Base-by-base conservation (phyloP, 2,888 invertebrate species). In the Odontocerum albicorne region DNA sequence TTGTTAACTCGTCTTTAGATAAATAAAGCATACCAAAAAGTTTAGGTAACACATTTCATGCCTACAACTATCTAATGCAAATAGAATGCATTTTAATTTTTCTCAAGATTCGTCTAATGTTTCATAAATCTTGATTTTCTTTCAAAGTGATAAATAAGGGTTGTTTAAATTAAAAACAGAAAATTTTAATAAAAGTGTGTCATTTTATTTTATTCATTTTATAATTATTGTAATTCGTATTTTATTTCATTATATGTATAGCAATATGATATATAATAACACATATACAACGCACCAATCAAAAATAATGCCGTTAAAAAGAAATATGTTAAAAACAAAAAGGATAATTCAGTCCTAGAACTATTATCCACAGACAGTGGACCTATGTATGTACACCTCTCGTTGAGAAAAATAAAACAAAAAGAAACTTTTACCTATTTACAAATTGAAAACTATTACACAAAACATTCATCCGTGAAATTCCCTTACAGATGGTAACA, bases 221-320 rank as follows among this genome's bases (percentile, higher is more conserved):
- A 62, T 62, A 59, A 60, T 60, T 62, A 55, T 60, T 59, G 61
- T 58, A 60, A 58, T 62, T 60, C 61, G 59, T 61, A 59, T 56
- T 55, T 49, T 60, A 57, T 52, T 62, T 58, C 44, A 59, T 59
- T 61, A 61, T 61, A 61, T 61, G 52, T 60, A 61, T 59, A 59
- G 56, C 58, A 60, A 56, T 57, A 60, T 58, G 60, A 57, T 58
- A 60, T 59, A 62, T 57, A 62, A 51, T 62, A 57, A 62, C 60
- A 60, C 60, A 61, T 62, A 61, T 62, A 62, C 60, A 62, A 62
- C 62, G 60, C 60, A 60, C 60, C 60, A 62, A 60, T 61, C 57
- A 50, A 50, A 61, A 62, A 62, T 57, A 62, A 60, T 57, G 58
- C 58, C 61, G 50, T 61, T 43, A 50, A 59, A 57, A 57, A 45